Evolutionary conservation across 2,797 vertebrate species (phyloP), one percentile per base, ranked within the genome.

Genomic region (Eurystomus glaucurus): DNA sequence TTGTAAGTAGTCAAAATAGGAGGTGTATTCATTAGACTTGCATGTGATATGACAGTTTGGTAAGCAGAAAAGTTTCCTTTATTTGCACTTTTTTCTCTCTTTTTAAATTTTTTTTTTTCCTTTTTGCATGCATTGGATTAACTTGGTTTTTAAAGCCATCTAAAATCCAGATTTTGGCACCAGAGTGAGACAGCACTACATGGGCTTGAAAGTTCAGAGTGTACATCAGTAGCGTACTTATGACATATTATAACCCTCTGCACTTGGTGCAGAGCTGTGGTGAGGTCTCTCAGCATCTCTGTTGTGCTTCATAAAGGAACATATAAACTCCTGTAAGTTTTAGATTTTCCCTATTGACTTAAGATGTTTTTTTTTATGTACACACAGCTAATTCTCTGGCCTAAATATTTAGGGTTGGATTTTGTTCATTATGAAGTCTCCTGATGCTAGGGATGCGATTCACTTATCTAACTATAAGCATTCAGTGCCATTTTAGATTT

Each of bases 1-100:
- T 98, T 48, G 97, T 97, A 90, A 95, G 97, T 97, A 45, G 90
- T 84, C 3, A 7, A 46, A 60, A 55, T 0, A 74, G 21, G 48
- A 89, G 35, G 35, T 45, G 12, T 8, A 17, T 85, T 83, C 17
- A 10, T 50, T 46, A 21, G 46, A 14, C 33, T 85, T 86, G 13
- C 5, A 28, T n/a, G 5, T 51, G 31, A 31, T 45, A 11, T 20
- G n/a, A 39, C 2, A 54, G 26, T 60, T 62, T 26, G 26, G 6
- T 64, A 20, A 84, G 17, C 41, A 60, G 58, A 71, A 80, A 29
- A 75, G 12, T 7, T 54, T 92, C 11, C 26, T 29, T 37, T 60
- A 25, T 45, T 68, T 77, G n/a, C 23, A 48, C 3, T 13, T 41
- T 8, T 16, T 17, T 41, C 41, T 3, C 6, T 12, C 5, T 23